phyloP scores from a whole-genome alignment of 2,888 invertebrate genomes.

The Cheilosia pagana region DNA sequence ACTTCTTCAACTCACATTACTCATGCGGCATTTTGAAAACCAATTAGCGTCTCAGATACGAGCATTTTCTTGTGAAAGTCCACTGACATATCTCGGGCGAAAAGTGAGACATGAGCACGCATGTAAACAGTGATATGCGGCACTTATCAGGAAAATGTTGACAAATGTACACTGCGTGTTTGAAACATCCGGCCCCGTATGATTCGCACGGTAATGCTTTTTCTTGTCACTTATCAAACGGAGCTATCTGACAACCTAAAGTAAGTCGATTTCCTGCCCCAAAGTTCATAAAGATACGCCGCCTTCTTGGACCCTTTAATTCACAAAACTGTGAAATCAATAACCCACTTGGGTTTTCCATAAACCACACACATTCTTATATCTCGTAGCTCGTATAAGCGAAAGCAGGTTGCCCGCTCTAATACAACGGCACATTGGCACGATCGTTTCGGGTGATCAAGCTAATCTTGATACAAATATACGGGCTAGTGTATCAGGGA shows the following conservation, averaged over 20 bases:
- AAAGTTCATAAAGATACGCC: constrained; percentile 17
- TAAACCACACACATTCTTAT: neutral
- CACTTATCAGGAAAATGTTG: constrained; percentile 8
- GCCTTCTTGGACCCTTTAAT: neutral
- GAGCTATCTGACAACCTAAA: neutral
- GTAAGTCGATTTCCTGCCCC: constrained; percentile 28
- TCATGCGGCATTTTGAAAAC: neutral
- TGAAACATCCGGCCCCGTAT: constrained; percentile 23
- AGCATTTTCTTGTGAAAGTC: constrained; percentile 28
- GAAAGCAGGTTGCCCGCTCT: too few species aligned
- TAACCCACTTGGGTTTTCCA: constrained; percentile 41
- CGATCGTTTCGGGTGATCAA: constrained; percentile 13
- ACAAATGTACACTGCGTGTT: neutral
- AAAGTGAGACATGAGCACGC: constrained; percentile 32
- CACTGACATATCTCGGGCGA: neutral
- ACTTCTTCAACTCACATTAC: constrained; percentile 14
- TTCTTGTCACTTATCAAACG: neutral
- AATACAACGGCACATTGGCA: neutral
- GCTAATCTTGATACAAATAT: neutral
- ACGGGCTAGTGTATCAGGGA: constrained; percentile 25
- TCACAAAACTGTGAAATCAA: neutral
- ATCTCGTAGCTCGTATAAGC: neutral
- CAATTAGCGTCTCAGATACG: constrained; percentile 28
- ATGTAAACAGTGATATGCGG: constrained; percentile 19
- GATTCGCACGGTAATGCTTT: neutral